Evolutionary conservation across 2,888 invertebrate genomes (phyloP).

Genomic region (Conomelus anceps): DNA sequence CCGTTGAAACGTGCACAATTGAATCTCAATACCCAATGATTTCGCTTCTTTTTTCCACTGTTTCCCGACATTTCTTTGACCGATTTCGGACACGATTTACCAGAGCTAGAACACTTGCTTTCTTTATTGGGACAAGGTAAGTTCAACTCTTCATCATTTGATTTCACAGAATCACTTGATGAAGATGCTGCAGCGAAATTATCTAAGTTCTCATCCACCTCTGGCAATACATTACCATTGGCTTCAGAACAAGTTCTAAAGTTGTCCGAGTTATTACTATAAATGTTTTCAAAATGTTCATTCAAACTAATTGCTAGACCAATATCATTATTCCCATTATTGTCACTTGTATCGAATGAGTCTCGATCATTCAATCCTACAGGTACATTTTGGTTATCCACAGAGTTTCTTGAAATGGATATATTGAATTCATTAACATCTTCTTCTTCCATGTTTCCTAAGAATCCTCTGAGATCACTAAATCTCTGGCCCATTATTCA

Average conservation of each 20-base stretch:
- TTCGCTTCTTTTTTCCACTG: constrained; percentile 36
- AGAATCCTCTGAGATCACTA: constrained; percentile 35
- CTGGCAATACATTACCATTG: constrained; percentile 28
- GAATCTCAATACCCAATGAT: constrained; percentile 39
- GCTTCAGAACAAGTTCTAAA: constrained; percentile 24
- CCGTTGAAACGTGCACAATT: constrained; percentile 37
- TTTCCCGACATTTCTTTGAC: constrained; percentile 30
- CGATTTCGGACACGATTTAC: constrained; percentile 27
- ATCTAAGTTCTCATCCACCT: background rate
- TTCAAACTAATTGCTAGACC: constrained; percentile 26
- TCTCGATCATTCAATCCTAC: constrained; percentile 25
- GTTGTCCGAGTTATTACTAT: constrained; percentile 30
- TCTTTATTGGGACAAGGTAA: constrained; percentile 25
- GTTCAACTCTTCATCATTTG: constrained; percentile 1
- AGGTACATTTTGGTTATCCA: constrained; percentile 20
- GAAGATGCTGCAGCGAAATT: background rate
- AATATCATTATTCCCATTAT: constrained; percentile 26
- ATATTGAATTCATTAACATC: constrained; percentile 31
- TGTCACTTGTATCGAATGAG: constrained; percentile 14
- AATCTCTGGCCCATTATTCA: constrained; percentile 38
- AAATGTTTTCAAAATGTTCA: constrained; percentile 34
- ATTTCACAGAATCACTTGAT: constrained; percentile 1
- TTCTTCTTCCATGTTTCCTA: constrained; percentile 35
- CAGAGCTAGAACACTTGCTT: constrained; percentile 23
- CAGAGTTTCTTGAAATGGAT: constrained; percentile 29